Conservation (phyloP, 2,888 invertebrate genomes). For the Helobdella robusta region DNA sequence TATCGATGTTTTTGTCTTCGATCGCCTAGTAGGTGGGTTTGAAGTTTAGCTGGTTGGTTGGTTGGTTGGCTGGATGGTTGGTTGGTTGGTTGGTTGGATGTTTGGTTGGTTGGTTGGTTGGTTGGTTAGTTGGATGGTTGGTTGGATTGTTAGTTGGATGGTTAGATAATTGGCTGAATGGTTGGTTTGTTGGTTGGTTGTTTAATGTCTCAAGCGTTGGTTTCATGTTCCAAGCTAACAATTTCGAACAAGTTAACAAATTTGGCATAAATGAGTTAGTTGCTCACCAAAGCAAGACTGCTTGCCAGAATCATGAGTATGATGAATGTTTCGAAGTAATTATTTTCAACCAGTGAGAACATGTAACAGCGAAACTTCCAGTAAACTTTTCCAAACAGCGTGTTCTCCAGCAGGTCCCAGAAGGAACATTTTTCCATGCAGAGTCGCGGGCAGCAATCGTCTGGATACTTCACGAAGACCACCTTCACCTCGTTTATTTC, state of each 20-base stretch:
- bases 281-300: conserved; percentile 83
- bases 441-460: conserved; percentile 63
- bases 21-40: conserved; percentile 27
- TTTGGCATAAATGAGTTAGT: not conserved
- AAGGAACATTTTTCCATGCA: conserved; percentile 23
- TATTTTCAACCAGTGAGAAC: conserved; percentile 90
- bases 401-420: conserved; percentile 54
- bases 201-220: no score
- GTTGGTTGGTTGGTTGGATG: no score
- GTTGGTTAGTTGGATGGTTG: no score
- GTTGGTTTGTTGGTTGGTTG: no score
- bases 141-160: not conserved
- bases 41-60: not conserved
- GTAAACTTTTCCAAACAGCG: conserved; percentile 90
- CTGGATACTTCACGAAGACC: conserved; percentile 67
- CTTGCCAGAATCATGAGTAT: conserved; percentile 95
- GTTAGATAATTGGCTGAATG: not conserved
- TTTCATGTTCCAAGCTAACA: no score
- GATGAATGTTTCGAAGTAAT: conserved; percentile 97
- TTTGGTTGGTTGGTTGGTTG: not conserved
- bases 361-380: conserved; percentile 82
- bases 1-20: conserved; percentile 86
- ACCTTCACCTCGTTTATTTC: conserved; percentile 71
- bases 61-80: no score
- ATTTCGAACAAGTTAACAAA: no score